Evolutionary conservation across 1,140 invertebrate species (phyloP).

Genomic region (Whitmania pigra): DNA sequence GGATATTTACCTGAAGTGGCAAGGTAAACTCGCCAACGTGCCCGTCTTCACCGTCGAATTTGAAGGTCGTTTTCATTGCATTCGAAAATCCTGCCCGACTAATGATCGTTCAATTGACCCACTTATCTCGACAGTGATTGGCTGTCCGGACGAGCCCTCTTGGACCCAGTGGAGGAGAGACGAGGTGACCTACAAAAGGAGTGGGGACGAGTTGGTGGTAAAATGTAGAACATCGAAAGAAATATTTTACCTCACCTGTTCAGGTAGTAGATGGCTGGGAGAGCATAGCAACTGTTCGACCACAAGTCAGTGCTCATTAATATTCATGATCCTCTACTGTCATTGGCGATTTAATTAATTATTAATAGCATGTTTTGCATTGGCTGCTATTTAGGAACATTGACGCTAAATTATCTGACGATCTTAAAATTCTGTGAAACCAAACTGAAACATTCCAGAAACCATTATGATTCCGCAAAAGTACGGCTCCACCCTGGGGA

Average conservation of each 20-base stretch:
- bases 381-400: neutral
- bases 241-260: slow-evolving; percentile 18
- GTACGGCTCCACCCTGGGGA: neutral
- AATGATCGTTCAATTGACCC: too few species aligned
- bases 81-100: too few species aligned
- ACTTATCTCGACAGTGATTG: slow-evolving; percentile 19
- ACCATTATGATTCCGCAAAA: neutral
- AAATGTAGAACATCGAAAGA: slow-evolving; percentile 11
- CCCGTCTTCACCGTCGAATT: too few species aligned
- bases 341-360: neutral
- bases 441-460: neutral
- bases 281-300: slow-evolving; percentile 16
- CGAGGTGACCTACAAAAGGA: neutral
- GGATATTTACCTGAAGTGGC: too few species aligned
- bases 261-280: slow-evolving; percentile 19
- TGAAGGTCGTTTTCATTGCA: too few species aligned
- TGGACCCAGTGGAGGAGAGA: neutral
- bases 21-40: too few species aligned
- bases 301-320: neutral
- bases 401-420: neutral
- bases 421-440: too few species aligned
- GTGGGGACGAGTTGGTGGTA: slow-evolving; percentile 18
- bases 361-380: neutral
- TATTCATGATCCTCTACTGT: neutral
- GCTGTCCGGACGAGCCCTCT: slow-evolving; percentile 18